Evolutionary conservation across 2,113 vertebrate species (phyloP).

Genomic region (Apistogramma diplotaenia): DNA sequence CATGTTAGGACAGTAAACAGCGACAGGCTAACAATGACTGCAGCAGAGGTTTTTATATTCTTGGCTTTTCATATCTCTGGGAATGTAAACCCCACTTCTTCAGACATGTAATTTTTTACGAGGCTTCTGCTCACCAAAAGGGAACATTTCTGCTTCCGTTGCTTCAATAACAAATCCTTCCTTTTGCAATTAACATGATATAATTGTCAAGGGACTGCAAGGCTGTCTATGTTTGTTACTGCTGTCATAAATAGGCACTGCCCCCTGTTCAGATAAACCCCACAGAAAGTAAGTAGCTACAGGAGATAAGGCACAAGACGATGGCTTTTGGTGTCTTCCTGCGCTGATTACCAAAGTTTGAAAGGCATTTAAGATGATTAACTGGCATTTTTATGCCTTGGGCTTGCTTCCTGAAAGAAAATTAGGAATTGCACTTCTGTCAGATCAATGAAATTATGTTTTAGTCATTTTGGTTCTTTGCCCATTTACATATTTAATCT

Average conservation of each 20-base stretch:
- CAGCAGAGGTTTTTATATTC: not conserved
- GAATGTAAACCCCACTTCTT: not conserved
- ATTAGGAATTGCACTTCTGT: slow-evolving; percentile 30
- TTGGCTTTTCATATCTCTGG: not conserved
- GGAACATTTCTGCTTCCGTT: not conserved
- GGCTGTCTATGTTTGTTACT: not conserved
- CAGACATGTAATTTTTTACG: not conserved
- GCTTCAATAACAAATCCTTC: not conserved
- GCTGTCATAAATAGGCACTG: not conserved
- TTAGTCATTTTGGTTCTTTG: slow-evolving; percentile 14
- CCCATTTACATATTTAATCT: slow-evolving; percentile 48
- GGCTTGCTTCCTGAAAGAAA: slow-evolving; percentile 25
- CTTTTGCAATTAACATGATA: not conserved
- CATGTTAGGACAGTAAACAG: not conserved
- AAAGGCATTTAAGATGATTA: slow-evolving; percentile 41
- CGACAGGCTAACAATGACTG: not conserved
- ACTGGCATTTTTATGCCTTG: slow-evolving; percentile 29
- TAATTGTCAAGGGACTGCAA: not conserved
- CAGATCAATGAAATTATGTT: slow-evolving; percentile 30
- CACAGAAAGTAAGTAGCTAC: not conserved
- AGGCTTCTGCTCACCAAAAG: not conserved
- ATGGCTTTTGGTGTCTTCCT: slow-evolving; percentile 10
- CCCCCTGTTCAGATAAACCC: not conserved
- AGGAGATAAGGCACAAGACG: not conserved
- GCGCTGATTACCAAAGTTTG: slow-evolving; percentile 6